These are phyloP conservation scores for Luscinia megarhynchos DNA, from an alignment of 2,797 vertebrate species.

Conservation along the genomic window DNA sequence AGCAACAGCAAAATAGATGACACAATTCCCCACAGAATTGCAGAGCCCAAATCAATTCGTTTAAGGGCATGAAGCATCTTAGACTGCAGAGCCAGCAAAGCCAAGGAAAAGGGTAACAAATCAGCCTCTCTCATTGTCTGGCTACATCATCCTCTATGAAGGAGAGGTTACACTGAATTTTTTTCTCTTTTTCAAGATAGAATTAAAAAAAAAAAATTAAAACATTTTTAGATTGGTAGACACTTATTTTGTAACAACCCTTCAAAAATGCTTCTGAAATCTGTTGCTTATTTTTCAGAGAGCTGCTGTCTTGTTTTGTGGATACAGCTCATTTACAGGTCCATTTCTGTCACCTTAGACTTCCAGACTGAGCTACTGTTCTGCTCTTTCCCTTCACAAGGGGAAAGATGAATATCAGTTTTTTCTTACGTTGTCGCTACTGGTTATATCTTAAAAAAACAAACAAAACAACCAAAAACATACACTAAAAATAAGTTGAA, in stretches of 20 bases:
- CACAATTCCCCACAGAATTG: background rate
- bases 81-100: conserved; percentile 34
- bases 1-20: background rate
- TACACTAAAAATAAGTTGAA: background rate
- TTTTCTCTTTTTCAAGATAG: background rate
- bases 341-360: background rate
- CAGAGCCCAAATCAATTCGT: background rate
- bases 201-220: background rate
- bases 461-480: background rate
- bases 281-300: background rate
- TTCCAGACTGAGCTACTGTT: background rate
- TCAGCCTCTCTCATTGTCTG: background rate
- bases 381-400: background rate
- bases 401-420: background rate
- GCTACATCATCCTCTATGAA: background rate
- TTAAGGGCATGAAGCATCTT: conserved; percentile 39
- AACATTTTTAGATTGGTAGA: background rate
- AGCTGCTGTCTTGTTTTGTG: background rate
- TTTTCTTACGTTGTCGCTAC: background rate
- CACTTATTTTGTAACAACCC: background rate
- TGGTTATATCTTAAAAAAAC: background rate
- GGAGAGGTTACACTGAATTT: background rate
- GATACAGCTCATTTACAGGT: background rate
- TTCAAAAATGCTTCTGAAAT: background rate
- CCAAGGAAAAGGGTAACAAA: conserved; percentile 11